Evolutionary conservation across 2,888 invertebrate genomes (phyloP), one percentile per base, ranked within the genome.

Genomic region (Lysandra coridon): DNA sequence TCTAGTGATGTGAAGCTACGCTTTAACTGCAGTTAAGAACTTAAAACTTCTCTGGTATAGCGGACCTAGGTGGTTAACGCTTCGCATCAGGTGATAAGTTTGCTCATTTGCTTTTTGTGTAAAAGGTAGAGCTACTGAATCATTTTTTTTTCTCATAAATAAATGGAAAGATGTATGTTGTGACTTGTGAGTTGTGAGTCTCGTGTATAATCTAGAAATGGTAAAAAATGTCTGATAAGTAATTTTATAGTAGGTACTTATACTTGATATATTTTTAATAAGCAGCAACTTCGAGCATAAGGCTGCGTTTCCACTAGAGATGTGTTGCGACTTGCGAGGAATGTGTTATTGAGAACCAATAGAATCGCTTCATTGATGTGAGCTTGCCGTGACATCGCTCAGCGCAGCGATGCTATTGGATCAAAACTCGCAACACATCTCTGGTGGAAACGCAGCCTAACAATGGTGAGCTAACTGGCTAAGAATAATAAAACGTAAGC

Each of bases 401-500:
- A 37, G 37, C 37, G 37, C 37, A 4, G 2, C 37, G 37, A 37
- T 37, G 37, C 37, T 37, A 37, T 37, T 37, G 37, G 37, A 37
- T 37, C 37, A 3, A 37, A 37, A 37, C 37, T 37, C 37, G 37
- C 37, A 37, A 2, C 2, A 37, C 3, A 40, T 40, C 40, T 5
- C 40, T 40, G 40, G 40, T 5, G 40, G 40, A 40, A 37, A 40
- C 40, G 5, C 40, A 40, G 40, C 5, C 40, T 40, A 33, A 37
- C 33, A 69, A 69, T 69, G 6, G 37, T 7, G 10, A 30, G 23
- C 12, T 23, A 62, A 62, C 23, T 30, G 4, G 30, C 10, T 69
- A 12, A 69, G 33, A 69, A 37, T 69, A 69, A 64, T 64, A 14
- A 69, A 69, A 14, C 69, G 14, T 53, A 76, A 76, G 49, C 33